Percentiles rank a stretch among this genome's conserved stretches.
phyloP scores from a whole-genome alignment of 2,888 invertebrate species.

The Lasius platythorax region DNA sequence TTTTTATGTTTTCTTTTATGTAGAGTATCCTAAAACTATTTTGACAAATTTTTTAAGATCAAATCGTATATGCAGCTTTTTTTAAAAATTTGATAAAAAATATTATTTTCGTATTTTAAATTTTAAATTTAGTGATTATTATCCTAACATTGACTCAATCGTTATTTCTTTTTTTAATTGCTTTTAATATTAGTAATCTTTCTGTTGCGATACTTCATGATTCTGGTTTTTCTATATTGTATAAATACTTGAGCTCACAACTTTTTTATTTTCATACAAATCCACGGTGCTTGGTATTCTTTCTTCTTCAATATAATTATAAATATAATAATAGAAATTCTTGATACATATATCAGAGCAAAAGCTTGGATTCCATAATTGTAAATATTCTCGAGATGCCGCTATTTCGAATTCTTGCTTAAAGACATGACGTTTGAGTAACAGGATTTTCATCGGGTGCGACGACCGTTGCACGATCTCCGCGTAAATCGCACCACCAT shows the following conservation, averaged over 20 bases:
- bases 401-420: conserved; percentile 11
- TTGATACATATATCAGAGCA: not conserved
- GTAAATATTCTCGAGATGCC: conserved; percentile 6
- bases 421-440: conserved; percentile 29
- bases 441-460: conserved; percentile 49
- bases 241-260: not conserved
- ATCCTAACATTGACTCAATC: not conserved
- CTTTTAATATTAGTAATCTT: not conserved
- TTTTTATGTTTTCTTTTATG: not conserved
- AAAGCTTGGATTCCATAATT: not conserved
- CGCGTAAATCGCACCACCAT: conserved; percentile 34
- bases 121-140: not conserved
- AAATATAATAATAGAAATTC: conserved; percentile 16
- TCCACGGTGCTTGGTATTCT: not conserved
- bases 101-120: not conserved
- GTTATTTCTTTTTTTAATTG: not conserved
- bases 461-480: conserved; percentile 44
- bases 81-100: not conserved
- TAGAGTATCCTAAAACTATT: not conserved
- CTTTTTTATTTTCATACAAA: not conserved
- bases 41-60: not conserved
- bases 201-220: not conserved
- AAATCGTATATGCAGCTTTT: not conserved
- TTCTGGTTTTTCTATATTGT: not conserved
- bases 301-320: not conserved